These are phyloP conservation scores for Anguilla rostrata DNA, from an alignment of 2,113 vertebrate genomes.

Conservation along the genomic window DNA sequence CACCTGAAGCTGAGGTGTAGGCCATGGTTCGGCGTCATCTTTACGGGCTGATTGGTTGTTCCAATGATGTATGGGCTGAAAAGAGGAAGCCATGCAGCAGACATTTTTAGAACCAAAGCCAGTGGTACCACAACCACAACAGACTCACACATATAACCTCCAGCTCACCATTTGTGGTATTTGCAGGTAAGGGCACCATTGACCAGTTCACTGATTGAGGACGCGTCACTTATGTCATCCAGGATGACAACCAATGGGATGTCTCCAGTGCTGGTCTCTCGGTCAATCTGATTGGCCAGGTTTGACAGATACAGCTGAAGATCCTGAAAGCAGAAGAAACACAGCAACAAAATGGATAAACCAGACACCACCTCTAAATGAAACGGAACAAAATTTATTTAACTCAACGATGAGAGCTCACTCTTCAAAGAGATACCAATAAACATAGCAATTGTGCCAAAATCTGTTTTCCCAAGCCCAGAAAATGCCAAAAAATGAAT, in stretches of 20 bases:
- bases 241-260: conserved; percentile 89
- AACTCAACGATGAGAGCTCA: too few relatives aligned
- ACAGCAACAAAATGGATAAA: not conserved
- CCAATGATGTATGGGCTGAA: conserved; percentile 93
- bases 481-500: too few relatives aligned
- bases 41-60: conserved; percentile 95
- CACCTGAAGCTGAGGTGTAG: conserved; percentile 97
- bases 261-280: conserved; percentile 81
- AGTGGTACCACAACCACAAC: not conserved
- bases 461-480: too few relatives aligned
- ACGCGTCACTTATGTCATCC: conserved; percentile 87
- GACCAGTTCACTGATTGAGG: conserved; percentile 91
- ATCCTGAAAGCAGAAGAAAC: conserved; percentile 69
- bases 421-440: too few relatives aligned
- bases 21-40: conserved; percentile 93
- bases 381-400: not conserved
- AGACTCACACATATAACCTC: not conserved
- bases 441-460: too few relatives aligned
- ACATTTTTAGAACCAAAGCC: not conserved
- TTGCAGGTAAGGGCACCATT: conserved; percentile 97
- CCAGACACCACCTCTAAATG: not conserved
- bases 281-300: conserved; percentile 93
- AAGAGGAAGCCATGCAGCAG: conserved; percentile 7
- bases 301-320: conserved; percentile 95
- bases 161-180: conserved; percentile 96